Conservation (phyloP, 2,888 invertebrate species). For the Drosophila dives region DNA sequence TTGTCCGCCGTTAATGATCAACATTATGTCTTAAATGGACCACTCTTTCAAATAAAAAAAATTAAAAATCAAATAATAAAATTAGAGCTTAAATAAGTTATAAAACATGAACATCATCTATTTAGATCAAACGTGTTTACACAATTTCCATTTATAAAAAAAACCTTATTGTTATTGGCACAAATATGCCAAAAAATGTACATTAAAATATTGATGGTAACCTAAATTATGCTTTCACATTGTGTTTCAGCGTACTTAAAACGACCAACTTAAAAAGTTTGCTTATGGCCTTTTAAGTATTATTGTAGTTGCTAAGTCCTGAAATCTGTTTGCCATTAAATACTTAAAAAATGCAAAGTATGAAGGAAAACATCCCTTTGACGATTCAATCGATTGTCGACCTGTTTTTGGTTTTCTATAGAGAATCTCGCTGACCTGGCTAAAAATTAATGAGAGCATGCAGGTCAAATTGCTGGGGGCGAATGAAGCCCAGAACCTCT, state of each 20-base stretch:
- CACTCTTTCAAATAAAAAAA: background rate
- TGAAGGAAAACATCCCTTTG: background rate
- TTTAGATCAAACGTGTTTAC: background rate
- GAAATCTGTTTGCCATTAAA: constrained; percentile 1
- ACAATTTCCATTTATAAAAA: background rate
- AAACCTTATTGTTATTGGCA: background rate
- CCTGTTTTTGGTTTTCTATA: background rate
- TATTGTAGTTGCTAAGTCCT: constrained; percentile 7
- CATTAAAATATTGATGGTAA: background rate
- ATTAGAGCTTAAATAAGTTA: background rate
- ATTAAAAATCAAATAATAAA: background rate
- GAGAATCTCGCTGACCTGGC: constrained; percentile 12
- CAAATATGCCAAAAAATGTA: background rate
- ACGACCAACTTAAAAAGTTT: background rate
- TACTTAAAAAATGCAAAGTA: background rate
- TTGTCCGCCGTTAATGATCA: background rate
- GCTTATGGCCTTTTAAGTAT: constrained; percentile 2
- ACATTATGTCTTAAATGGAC: background rate
- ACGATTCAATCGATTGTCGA: constrained; percentile 8
- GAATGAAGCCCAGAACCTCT: constrained; percentile 7
- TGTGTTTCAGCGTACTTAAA: constrained; percentile 5
- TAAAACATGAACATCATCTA: accelerated
- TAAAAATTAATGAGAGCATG: constrained; percentile 44
- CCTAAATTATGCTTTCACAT: background rate
- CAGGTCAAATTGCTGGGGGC: constrained; percentile 35